Base-by-base conservation (phyloP, 2,888 invertebrate species). In the Drosophila sordidula region DNA sequence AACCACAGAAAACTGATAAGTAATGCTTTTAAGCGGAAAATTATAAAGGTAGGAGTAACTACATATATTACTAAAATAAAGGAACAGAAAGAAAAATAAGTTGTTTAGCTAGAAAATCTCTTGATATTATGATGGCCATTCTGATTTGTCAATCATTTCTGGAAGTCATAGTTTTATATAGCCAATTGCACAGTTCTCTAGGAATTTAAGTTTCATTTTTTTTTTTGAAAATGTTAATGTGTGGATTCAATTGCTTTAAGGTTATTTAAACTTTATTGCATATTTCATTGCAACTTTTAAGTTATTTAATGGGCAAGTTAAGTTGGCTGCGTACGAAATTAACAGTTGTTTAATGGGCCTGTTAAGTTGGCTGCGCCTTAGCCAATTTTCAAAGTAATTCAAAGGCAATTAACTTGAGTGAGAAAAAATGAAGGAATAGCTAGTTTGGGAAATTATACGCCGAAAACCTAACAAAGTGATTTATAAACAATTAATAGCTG, bases 331-430 rank as follows among this genome's bases (percentile, higher is more conserved):
- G 38, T 22, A 3, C 4, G 22, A 22, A 22, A 22, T 22, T 2
- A 22, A 22, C 22, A 22, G 22, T 1, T 22, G 3, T 4, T 9
- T n/a, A 39, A 9, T 16, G 16, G 9, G 16, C 39, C 9, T 1
- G 16, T 39, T 39, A 39, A 39, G 39, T 42, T 42, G 41, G 41
- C 41, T 42, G 41, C 18, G 39, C 39, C 39, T 9, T 14, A 9
- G 2, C 9, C 4, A 1, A 9, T 6, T 6, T 16, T 16, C 16
- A 6, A 4, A 34, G 12, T 34, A 12, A 34, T 5, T 6, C 6
- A 8, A 6, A 26, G 2, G 8, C 6, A 8, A 26, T 26, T 26
- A 26, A 6, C 26, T 6, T 26, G 26, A 26, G 26, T 26, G 29
- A 9, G 9, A 29, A 9, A 0, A 29, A 29, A 9, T 26, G 6